Base-by-base conservation (phyloP, 2,797 vertebrate genomes). In the Scolopax rusticola region DNA sequence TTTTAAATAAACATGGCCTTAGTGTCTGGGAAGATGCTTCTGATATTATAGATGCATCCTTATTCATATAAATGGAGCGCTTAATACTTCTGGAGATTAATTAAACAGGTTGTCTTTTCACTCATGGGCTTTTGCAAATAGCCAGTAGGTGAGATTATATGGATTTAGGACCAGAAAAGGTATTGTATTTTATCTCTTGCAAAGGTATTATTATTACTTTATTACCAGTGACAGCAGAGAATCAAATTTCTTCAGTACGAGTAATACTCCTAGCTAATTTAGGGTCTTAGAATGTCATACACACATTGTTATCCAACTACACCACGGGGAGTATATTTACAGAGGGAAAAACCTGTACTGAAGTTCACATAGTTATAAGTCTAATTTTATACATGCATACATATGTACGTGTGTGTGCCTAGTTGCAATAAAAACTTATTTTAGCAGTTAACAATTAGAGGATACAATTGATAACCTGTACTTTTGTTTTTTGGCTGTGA, bases 341-440 rank as follows among this genome's bases (percentile, higher is more conserved):
- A 65, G 36, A 83, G 7, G 1, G 4, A 32, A 80, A 87, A 68
- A 21, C 2, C 5, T 40, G 11, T 40, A 27, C 4, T 38, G 51
- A 60, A 43, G 6, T 43, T 82, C 19, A 61, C 24, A 28, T n/a
- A 67, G 9, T 6, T 60, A 7, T 41, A 41, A 27, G 24, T 8
- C 36, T 81, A 8, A 59, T 59, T 59, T 70, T 60, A n/a, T 69
- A 32, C 7, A 27, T 38, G 7, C 5, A 38, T 8, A 30, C 1
- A 20, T 17, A 23, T 17, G 3, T 36, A 8, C 8, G 14, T 14
- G 6, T 8, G 7, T 13, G 8, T 11, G 12, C 2, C 28, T 11
- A 71, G 15, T 67, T 68, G 21, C n/a, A 53, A 3, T 14, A 36
- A 59, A 32, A 83, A 79, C 4, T 48, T 30, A 24, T 65, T 90